Percentiles rank a stretch among this genome's conserved stretches.
Conservation (phyloP, 2,113 vertebrate genomes). For the Engraulis encrasicolus region DNA sequence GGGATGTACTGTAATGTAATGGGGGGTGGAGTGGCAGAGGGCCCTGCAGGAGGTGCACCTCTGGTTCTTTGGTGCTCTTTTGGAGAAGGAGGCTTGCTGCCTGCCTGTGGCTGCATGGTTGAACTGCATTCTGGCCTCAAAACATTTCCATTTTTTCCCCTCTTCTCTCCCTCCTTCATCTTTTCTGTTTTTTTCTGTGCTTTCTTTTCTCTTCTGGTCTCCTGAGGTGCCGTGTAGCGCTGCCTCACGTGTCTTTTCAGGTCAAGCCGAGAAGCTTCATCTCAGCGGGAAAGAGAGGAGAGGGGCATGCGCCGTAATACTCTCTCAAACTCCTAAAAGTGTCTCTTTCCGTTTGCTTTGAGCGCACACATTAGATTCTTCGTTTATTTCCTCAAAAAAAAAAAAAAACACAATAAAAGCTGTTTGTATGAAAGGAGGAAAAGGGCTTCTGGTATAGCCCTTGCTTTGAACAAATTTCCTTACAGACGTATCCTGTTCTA, state of each 20-base stretch:
- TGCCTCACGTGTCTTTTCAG: background rate
- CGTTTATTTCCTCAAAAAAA: background rate
- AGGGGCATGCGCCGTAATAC: too few relatives aligned
- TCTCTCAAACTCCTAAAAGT: too few relatives aligned
- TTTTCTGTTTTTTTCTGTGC: background rate
- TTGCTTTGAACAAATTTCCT: background rate
- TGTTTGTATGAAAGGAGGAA: background rate
- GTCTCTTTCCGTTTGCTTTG: too few relatives aligned
- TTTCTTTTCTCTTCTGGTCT: background rate
- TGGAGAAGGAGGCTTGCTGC: conserved; percentile 43
- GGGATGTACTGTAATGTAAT: background rate
- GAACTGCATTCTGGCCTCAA: conserved; percentile 41
- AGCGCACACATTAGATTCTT: background rate
- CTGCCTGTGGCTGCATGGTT: conserved; percentile 45
- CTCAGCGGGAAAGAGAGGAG: background rate
- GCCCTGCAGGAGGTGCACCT: too few relatives aligned
- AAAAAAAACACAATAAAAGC: background rate
- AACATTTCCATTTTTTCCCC: background rate
- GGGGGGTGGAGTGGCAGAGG: too few relatives aligned
- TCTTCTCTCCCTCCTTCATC: background rate
- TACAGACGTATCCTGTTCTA: background rate
- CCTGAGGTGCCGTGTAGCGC: background rate
- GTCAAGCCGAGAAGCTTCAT: background rate
- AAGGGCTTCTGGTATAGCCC: background rate
- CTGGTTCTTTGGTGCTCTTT: background rate